phyloP scores from a whole-genome alignment of 2,888 invertebrate genomes.

The Spatulosminthurus flaviceps region DNA sequence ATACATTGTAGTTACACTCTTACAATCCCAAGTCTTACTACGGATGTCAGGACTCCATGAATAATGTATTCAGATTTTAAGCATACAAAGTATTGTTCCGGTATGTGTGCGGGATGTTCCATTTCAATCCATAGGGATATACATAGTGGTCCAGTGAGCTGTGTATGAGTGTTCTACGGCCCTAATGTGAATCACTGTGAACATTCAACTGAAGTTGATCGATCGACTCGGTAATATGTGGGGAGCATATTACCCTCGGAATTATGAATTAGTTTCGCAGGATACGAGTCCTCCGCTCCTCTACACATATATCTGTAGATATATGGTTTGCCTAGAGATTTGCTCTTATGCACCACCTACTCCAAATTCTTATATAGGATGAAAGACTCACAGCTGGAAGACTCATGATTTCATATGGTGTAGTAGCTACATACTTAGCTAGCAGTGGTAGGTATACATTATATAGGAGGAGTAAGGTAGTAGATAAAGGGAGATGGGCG shows the following conservation, averaged over 20 bases:
- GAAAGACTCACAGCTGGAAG: too few relatives aligned
- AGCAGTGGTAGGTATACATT: too few relatives aligned
- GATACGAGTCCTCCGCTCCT: neutral
- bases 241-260: constrained; percentile 30
- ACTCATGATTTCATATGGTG: too few relatives aligned
- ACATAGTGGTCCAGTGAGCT: constrained; percentile 14
- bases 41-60: neutral
- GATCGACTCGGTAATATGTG: constrained; percentile 20
- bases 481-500: too few relatives aligned
- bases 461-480: too few relatives aligned
- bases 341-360: too few relatives aligned
- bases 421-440: too few relatives aligned
- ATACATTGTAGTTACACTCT: too few relatives aligned
- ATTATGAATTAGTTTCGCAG: constrained; percentile 33
- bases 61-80: neutral
- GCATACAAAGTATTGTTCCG: constrained; percentile 3
- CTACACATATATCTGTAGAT: too few relatives aligned
- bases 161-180: neutral
- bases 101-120: neutral
- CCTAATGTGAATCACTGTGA: constrained; percentile 24
- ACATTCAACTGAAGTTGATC: constrained; percentile 32
- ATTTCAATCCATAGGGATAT: too few relatives aligned
- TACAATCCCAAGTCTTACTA: neutral
- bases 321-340: too few relatives aligned
- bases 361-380: too few relatives aligned